These are phyloP conservation scores for Syngnathoides biaculeatus DNA, from an alignment of 2,113 vertebrate genomes.

Conservation along the genomic window DNA sequence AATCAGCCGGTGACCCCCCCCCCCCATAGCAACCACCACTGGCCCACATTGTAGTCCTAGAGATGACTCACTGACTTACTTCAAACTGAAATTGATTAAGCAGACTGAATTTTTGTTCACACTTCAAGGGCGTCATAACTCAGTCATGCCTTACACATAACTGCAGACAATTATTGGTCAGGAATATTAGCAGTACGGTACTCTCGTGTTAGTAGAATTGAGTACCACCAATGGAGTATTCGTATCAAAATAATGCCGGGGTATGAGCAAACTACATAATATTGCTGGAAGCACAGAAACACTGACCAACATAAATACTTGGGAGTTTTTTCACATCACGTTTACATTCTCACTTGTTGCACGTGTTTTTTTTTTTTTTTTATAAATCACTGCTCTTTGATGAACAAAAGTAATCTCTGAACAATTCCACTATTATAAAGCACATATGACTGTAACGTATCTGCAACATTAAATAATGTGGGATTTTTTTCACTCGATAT, in stretches of 20 bases:
- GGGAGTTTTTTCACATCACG: too few relatives aligned
- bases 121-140: slow-evolving; percentile 14
- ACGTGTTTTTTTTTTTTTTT: not conserved
- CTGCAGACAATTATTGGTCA: not conserved
- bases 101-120: slow-evolving; percentile 28
- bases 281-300: too few relatives aligned
- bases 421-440: slow-evolving; percentile 10
- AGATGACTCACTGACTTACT: slow-evolving; percentile 21
- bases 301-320: too few relatives aligned
- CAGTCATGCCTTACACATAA: slow-evolving; percentile 11
- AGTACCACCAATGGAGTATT: too few relatives aligned
- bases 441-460: not conserved
- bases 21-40: slow-evolving; percentile 10
- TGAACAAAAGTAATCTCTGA: slow-evolving; percentile 11
- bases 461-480: not conserved
- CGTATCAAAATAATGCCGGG: not conserved
- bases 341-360: too few relatives aligned
- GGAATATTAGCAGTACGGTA: not conserved
- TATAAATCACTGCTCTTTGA: not conserved
- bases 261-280: too few relatives aligned
- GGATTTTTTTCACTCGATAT: slow-evolving; percentile 4
- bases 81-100: slow-evolving; percentile 24
- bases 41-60: slow-evolving; percentile 6
- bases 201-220: not conserved
- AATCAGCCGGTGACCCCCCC: slow-evolving; percentile 24